These are phyloP conservation scores for Oncorhynchus tshawytscha DNA, from an alignment of 2,113 vertebrate species.

Conservation along the genomic window DNA sequence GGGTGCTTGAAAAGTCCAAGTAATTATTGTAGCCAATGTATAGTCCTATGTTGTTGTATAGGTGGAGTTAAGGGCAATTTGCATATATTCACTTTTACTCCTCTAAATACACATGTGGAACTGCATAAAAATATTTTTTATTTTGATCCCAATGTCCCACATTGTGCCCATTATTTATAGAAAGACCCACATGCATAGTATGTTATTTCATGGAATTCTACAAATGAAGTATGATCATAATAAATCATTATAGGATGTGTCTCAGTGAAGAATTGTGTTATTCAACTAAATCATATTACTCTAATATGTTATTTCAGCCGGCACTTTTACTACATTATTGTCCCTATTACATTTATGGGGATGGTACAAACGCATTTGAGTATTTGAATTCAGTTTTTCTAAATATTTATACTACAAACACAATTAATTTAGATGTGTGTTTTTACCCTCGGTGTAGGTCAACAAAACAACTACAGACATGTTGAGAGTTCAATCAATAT, in stretches of 20 bases:
- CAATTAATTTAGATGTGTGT: background rate
- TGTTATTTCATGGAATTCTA: slow-evolving; percentile 7
- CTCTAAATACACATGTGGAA: no score
- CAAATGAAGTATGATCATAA: slow-evolving; percentile 18
- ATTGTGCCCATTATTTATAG: no score
- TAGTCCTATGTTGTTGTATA: no score
- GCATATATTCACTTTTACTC: no score
- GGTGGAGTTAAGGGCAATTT: no score
- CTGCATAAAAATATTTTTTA: no score
- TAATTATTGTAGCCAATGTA: no score
- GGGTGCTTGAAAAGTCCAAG: no score
- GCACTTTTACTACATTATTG: background rate
- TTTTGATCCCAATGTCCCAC: no score
- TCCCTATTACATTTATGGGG: background rate
- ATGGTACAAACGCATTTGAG: background rate
- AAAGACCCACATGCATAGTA: background rate
- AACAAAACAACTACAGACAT: slow-evolving; percentile 21
- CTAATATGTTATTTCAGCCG: background rate
- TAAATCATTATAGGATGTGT: background rate
- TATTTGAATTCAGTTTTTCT: background rate
- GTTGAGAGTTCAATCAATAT: slow-evolving; percentile 33
- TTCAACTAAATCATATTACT: slow-evolving; percentile 25
- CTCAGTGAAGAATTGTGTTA: slow-evolving; percentile 28
- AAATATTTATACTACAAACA: slow-evolving; percentile 33
- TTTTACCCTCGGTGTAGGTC: slow-evolving; percentile 52